A percentile compares a stretch with the other conserved stretches of the same genome.
phyloP scores from a whole-genome alignment of 1,140 invertebrate genomes.

The Diprion similis region DNA sequence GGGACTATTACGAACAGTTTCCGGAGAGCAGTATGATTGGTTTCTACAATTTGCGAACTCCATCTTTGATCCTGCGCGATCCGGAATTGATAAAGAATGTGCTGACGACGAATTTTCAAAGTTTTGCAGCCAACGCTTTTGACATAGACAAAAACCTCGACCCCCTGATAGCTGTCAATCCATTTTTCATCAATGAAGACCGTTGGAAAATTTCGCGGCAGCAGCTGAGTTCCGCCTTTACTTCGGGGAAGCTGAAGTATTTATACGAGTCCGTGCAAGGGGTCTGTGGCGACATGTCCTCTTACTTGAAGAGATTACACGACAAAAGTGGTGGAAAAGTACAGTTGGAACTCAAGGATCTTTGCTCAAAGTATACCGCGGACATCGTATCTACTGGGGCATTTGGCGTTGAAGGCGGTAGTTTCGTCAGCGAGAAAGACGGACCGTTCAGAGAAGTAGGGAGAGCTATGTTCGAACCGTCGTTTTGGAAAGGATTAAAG shows the following conservation, averaged over 20 bases:
- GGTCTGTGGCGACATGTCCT: slow-evolving; percentile 23
- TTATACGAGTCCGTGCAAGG: slow-evolving; percentile 18
- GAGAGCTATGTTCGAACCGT: slow-evolving; percentile 10
- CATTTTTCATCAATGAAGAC: slow-evolving; percentile 40
- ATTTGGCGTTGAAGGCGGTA: slow-evolving; percentile 37
- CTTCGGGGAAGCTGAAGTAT: slow-evolving; percentile 34
- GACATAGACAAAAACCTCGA: slow-evolving; percentile 29
- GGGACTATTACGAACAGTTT: slow-evolving; percentile 27
- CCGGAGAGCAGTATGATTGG: slow-evolving; percentile 41
- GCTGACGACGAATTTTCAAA: slow-evolving; percentile 46
- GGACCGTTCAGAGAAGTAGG: slow-evolving; percentile 42
- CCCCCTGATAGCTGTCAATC: slow-evolving; percentile 36
- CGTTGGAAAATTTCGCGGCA: slow-evolving; percentile 31
- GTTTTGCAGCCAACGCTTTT: slow-evolving; percentile 28
- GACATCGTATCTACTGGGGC: slow-evolving; percentile 35
- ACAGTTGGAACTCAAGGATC: slow-evolving; percentile 41
- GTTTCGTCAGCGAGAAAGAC: slow-evolving; percentile 37
- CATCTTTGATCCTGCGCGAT: slow-evolving; percentile 46
- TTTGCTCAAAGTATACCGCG: slow-evolving; percentile 39
- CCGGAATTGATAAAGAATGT: slow-evolving; percentile 49
- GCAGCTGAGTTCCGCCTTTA: slow-evolving; percentile 29
- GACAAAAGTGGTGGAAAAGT: slow-evolving; percentile 7
- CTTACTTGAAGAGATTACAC: slow-evolving; percentile 31
- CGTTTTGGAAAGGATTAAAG: not conserved
- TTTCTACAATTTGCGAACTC: slow-evolving; percentile 42